These are phyloP conservation scores for Ormyrus pomaceus DNA, from an alignment of 2,888 invertebrate genomes.

Conservation along the genomic window DNA sequence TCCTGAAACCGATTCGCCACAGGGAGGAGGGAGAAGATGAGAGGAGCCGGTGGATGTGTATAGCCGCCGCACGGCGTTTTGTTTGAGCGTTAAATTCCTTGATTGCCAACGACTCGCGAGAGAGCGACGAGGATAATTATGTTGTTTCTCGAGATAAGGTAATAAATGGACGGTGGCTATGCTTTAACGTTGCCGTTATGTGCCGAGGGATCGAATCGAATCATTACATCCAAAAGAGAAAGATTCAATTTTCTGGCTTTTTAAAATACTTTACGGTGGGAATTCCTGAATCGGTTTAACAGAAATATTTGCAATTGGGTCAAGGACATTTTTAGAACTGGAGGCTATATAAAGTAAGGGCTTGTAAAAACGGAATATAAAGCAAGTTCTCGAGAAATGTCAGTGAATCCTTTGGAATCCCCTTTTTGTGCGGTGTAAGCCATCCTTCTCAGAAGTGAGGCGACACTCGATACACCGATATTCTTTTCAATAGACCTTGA, in stretches of 20 bases:
- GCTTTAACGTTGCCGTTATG: too few species aligned
- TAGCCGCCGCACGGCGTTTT: background rate
- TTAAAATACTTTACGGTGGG: too few species aligned
- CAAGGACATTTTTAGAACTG: too few species aligned
- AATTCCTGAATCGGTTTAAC: background rate
- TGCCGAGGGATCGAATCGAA: too few species aligned
- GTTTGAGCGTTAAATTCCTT: conserved; percentile 3
- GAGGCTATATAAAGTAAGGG: background rate
- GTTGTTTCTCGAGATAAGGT: too few species aligned
- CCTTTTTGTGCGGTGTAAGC: conserved; percentile 48
- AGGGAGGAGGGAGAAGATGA: background rate
- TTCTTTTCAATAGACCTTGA: conserved; percentile 37
- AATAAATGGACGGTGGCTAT: too few species aligned
- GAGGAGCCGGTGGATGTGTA: background rate
- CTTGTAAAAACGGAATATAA: conserved; percentile 1
- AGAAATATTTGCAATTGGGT: background rate
- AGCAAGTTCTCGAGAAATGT: conserved; percentile 35
- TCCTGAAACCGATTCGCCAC: conserved; percentile 53
- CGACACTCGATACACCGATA: conserved; percentile 49
- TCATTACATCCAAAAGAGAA: too few species aligned
- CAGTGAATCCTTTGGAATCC: conserved; percentile 55
- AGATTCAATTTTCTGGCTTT: too few species aligned
- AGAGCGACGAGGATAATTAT: too few species aligned
- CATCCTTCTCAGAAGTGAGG: conserved; percentile 51
- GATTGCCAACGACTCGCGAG: too few species aligned